Evolutionary conservation across 2,797 vertebrate species (phyloP), one percentile per base, ranked within the genome.

Genomic region (Amniataba percoides): DNA sequence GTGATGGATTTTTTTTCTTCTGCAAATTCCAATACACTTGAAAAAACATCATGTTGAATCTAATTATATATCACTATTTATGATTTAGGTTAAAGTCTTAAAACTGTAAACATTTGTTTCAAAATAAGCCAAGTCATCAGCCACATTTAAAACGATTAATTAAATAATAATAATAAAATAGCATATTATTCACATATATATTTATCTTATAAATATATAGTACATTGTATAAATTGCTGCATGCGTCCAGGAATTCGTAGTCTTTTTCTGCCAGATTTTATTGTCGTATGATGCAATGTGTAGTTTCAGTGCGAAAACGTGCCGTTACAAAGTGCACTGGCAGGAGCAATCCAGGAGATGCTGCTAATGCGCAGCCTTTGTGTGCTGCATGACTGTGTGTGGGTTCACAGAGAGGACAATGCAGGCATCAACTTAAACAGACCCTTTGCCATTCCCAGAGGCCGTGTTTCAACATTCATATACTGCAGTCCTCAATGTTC

Each of bases 321-420:
- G 2, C 7, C 13, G n/a, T 45, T 13, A 57, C 43, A 67, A 57
- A 2, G 2, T 89, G 92, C 83, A 92, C 7, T 85, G 46, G 21
- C 81, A 46, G 23, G 7, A 61, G n/a, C 31, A 2, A 45, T 71
- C 89, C 92, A 92, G 55, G 43, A 83, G 92, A 81, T 88, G 88
- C 27, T 78, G 89, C 88, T 83, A 39, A 55, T 69, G 73, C 1
- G 15, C 77, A 48, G 11, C 25, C 3, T 76, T 64, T 59, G 1
- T 59, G 1, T 23, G 3, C 31, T 7, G 36, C 25, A 11, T 18
- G 21, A 11, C 23, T n/a, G 16, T 2, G 40, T 66, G 31, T 25
- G 42, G 66, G 80, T 88, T 88, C 83, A 82, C 13, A 2, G 21
- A 64, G 53, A 75, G 87, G 83, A 56, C 87, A 90, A 43, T 58